Conservation (phyloP, 2,888 invertebrate genomes). For the Dusona sp. region DNA sequence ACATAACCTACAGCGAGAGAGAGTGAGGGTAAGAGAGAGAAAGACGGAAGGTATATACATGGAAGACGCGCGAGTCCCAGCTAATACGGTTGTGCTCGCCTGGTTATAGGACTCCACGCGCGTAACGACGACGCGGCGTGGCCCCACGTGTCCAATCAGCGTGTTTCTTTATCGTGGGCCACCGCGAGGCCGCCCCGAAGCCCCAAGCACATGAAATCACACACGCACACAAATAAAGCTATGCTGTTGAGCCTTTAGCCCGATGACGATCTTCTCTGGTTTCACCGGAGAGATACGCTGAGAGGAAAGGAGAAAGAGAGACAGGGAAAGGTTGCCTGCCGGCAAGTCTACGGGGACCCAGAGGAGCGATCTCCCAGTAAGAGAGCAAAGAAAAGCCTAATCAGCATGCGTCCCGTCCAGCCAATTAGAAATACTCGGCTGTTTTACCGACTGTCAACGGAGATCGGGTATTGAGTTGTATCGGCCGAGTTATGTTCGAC, state of each 20-base stretch:
- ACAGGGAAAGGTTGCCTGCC: conserved; percentile 24
- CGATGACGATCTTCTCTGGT: conserved; percentile 41
- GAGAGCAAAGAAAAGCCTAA: conserved; percentile 82
- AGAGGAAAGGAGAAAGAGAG: not conserved
- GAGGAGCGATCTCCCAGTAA: conserved; percentile 63
- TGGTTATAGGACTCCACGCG: conserved; percentile 67
- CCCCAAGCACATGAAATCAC: conserved; percentile 17
- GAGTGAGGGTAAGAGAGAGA: not conserved
- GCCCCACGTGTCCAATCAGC: conserved; percentile 82
- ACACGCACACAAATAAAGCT: conserved; percentile 14
- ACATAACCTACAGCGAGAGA: conserved; percentile 41
- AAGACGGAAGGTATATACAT: conserved; percentile 13
- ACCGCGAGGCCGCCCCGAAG: conserved; percentile 74
- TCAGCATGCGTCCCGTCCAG: conserved; percentile 83
- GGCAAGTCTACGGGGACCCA: conserved; percentile 48
- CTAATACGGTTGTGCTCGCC: conserved; percentile 65
- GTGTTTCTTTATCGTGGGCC: conserved; percentile 80
- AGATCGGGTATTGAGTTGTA: conserved; percentile 84
- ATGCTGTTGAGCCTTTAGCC: conserved; percentile 7
- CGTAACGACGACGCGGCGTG: conserved; percentile 76
- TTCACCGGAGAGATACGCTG: conserved; percentile 10
- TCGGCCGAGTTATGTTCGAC: conserved; percentile 83
- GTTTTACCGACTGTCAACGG: conserved; percentile 84
- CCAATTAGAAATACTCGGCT: conserved; percentile 84
- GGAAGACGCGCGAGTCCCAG: conserved; percentile 63